Base-by-base conservation (phyloP, 2,113 vertebrate species). In the Lota lota region DNA sequence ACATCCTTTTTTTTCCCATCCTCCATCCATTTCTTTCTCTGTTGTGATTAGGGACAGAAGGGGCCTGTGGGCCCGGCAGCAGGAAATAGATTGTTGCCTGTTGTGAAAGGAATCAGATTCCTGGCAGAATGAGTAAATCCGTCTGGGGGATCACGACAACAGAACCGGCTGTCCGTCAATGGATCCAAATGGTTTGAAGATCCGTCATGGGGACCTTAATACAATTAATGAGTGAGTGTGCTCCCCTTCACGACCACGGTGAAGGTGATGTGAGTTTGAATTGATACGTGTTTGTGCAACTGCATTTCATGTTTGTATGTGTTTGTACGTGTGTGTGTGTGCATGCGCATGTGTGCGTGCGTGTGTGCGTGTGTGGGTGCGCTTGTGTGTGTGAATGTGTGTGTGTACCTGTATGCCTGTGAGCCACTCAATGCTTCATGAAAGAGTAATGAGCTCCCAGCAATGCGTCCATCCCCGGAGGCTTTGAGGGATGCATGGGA, bases 391-490 rank as follows among this genome's bases (percentile, higher is more conserved):
- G 72, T 7, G 11, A 68, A 63, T 68, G 40, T 63, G 28, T 33
- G 28, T 47, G 40, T 47, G 40, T 8, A 14, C 12, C 10, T 47
- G 40, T 47, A 14, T 47, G 40, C 10, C 40, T 47, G 40, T 47
- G 10, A 47, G 40, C 40, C 40, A 47, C 12, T 12, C 40, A 69
- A 70, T 20, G 22, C n/a, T 65, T 70, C 73, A 73, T 81, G 63
- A 83, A 82, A 80, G 72, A 82, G 60, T 86, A 87, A 87, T 85
- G 85, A 86, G 75, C 67, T 75, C 58, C 61, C 64, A 77, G 83
- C 79, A 75, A 90, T 70, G 64, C 77, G 72, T 77, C 71, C 47
- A 69, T 74, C 79, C 77, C 70, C 21, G 16, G 75, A 75, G 74
- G 66, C 67, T 66, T 58, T 2, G 21, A 57, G 53, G 75, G 67